Conservation (phyloP, 2,113 vertebrate genomes). For the Melozone crissalis region DNA sequence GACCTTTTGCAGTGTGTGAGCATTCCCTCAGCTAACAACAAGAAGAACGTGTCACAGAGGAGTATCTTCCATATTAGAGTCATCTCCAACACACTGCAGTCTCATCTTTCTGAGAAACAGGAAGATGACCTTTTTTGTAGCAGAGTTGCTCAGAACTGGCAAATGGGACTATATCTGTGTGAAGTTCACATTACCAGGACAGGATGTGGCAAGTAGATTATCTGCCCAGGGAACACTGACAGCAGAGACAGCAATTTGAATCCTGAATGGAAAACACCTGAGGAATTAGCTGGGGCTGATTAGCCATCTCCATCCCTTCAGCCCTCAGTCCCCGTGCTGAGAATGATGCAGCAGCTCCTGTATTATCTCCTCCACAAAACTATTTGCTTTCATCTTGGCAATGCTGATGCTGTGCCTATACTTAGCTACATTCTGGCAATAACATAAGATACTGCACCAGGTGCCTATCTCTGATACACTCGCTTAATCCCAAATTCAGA, state of each 20-base stretch:
- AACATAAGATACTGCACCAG: background rate
- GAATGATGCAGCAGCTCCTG: background rate
- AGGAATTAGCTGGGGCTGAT: background rate
- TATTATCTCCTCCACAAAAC: slow-evolving; percentile 2
- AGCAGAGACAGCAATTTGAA: background rate
- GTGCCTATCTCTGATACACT: background rate
- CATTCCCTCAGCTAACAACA: background rate
- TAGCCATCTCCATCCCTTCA: background rate
- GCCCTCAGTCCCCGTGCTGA: background rate
- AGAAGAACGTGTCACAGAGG: accelerated
- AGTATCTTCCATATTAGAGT: background rate
- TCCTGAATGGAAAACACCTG: background rate
- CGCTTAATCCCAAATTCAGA: background rate
- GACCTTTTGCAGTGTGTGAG: background rate
- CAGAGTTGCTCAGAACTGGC: background rate
- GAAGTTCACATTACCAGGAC: background rate
- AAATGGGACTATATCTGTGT: background rate
- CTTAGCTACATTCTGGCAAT: background rate
- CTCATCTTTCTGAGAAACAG: background rate
- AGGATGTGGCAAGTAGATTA: background rate
- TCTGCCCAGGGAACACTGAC: background rate
- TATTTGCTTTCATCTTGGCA: background rate
- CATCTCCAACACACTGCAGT: background rate
- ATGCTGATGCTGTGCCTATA: background rate
- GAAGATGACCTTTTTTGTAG: background rate